Conservation (phyloP, 2,888 invertebrate species). For the Phengaris arion region DNA sequence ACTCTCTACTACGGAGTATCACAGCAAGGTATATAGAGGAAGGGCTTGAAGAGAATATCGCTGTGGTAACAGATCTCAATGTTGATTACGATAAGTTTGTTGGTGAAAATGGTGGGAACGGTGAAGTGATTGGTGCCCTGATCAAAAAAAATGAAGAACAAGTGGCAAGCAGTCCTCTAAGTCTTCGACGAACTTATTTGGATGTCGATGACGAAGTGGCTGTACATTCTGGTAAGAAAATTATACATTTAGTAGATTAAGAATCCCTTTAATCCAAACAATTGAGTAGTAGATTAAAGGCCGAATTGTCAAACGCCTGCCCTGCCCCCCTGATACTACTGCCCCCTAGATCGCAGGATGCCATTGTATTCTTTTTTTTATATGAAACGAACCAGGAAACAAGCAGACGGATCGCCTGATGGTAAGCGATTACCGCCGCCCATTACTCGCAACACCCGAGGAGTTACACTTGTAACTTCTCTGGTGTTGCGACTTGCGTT, state of each 20-base stretch:
- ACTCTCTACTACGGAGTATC: slow-evolving; percentile 80
- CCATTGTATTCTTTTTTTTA: no score
- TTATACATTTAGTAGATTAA: background rate
- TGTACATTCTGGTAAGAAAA: slow-evolving; percentile 84
- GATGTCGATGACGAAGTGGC: slow-evolving; percentile 84
- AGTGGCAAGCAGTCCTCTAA: slow-evolving; percentile 67
- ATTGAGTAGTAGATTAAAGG: background rate
- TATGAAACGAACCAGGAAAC: no score
- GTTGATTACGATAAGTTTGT: slow-evolving; percentile 69
- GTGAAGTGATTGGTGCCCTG: slow-evolving; percentile 67
- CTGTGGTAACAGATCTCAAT: slow-evolving; percentile 63
- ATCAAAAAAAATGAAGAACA: slow-evolving; percentile 71
- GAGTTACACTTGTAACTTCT: no score
- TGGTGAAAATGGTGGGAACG: slow-evolving; percentile 64
- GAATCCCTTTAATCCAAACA: background rate
- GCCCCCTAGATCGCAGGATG: background rate
- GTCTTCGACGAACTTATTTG: slow-evolving; percentile 70
- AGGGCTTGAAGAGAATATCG: slow-evolving; percentile 60
- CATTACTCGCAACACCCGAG: no score
- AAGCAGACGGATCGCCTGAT: no score
- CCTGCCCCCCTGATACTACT: background rate
- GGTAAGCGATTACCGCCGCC: no score
- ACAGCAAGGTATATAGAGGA: slow-evolving; percentile 74
- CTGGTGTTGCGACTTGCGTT: no score
- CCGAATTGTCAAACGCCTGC: background rate